Evolutionary conservation across 2,797 vertebrate species (phyloP), one percentile per base, ranked within the genome.

Genomic region (Rhabdomys pumilio): DNA sequence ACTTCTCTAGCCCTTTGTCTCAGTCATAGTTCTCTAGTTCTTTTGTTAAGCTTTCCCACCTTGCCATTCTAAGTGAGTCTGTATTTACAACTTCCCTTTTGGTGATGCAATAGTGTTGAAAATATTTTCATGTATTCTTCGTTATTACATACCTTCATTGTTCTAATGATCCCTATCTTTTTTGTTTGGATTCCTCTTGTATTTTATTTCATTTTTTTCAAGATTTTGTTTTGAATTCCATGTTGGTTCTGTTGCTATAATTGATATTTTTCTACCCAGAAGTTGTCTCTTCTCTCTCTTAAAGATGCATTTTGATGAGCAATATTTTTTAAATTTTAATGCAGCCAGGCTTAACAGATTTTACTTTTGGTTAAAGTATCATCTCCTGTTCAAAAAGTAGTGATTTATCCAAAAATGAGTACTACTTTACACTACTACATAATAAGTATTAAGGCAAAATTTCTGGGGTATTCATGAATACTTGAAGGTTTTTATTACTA

Each of bases 141-240:
- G 24, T 61, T 63, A 63, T 77, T 75, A 20, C 6, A 55, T 86
- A 29, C 31, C 47, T 89, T 93, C 24, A 57, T 50, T 94, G 90
- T 59, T 15, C 90, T 9, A 93, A 76, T 1, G 31, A 1, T 26
- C 38, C 41, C 75, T 2, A 72, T 83, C 55, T 59, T 61, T 91
- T 90, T 84, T 24, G 6, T 8, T 41, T 22, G 7, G 17, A 3
- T 75, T 57, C 80, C 83, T 83, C 17, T 77, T 4, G 31, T 81
- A 91, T 80, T 59, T 82, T 53, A n/a, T 14, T 79, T 34, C 69
- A 31, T n/a, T 69, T 34, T 89, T 90, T 90, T 77, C 89, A 57
- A 92, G 65, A 55, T 31, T 50, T 77, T 4, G 17, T 59, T 94
- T 55, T 57, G 20, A 57, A 24, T 12, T 38, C 57, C 57, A 57